Evolutionary conservation across 1,140 invertebrate genomes (phyloP).

Genomic region (Drosophila seguyi): DNA sequence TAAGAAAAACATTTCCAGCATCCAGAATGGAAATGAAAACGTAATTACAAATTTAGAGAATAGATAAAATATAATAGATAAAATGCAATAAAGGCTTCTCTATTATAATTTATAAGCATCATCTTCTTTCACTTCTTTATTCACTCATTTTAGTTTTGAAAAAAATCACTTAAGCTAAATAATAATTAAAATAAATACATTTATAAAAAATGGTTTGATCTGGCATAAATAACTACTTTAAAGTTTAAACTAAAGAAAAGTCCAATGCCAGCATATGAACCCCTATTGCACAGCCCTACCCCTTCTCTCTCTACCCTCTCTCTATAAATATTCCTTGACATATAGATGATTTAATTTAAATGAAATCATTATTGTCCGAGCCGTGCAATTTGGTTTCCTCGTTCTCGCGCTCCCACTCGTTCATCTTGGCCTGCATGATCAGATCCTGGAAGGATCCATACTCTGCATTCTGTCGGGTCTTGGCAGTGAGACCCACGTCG

Average conservation of each 20-base stretch:
- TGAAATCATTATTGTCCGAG: slow-evolving; percentile 61
- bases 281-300: slow-evolving; percentile 49
- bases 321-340: not conserved
- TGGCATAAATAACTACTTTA: slow-evolving; percentile 33
- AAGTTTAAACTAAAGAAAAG: slow-evolving; percentile 20
- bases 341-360: slow-evolving; percentile 26
- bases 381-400: slow-evolving; percentile 74
- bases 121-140: slow-evolving; percentile 11
- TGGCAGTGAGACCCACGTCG: slow-evolving; percentile 56
- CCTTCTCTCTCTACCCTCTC: not conserved
- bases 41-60: too few species aligned
- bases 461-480: slow-evolving; percentile 57
- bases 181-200: slow-evolving; percentile 18
- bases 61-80: too few species aligned
- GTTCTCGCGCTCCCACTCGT: slow-evolving; percentile 62
- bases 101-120: not conserved
- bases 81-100: not conserved
- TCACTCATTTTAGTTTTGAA: slow-evolving; percentile 21
- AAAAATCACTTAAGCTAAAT: slow-evolving; percentile 13
- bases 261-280: slow-evolving; percentile 79
- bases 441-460: slow-evolving; percentile 77
- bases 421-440: slow-evolving; percentile 68
- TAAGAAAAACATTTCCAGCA: not conserved
- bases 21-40: too few species aligned
- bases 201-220: not conserved